These are phyloP conservation scores for Dasypus novemcinctus DNA, from an alignment of 2,113 vertebrate species.

Conservation along the genomic window DNA sequence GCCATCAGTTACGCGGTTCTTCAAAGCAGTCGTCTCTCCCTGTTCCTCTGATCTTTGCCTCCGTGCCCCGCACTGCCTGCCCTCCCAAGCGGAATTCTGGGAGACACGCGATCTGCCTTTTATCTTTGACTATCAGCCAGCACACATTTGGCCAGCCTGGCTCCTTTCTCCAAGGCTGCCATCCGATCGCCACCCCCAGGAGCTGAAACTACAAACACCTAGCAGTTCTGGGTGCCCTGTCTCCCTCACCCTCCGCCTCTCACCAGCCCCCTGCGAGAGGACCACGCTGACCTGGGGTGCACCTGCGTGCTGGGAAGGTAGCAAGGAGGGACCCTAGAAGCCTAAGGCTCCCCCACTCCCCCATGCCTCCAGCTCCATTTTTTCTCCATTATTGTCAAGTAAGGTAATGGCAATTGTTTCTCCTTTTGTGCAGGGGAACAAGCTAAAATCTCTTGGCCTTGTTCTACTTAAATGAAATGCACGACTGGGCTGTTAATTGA, in stretches of 20 bases:
- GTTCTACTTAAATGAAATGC: background rate
- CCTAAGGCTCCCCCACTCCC: no score
- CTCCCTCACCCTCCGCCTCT: background rate
- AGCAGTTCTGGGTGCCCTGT: background rate
- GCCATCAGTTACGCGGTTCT: background rate
- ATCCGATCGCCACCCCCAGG: background rate
- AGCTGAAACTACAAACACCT: background rate
- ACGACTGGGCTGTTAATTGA: rapidly evolving
- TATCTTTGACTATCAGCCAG: background rate
- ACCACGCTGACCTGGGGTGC: background rate
- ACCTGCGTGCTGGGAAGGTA: background rate
- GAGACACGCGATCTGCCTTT: background rate
- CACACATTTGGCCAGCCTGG: background rate
- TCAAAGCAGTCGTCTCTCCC: background rate
- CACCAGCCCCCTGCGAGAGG: background rate
- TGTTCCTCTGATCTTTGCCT: background rate
- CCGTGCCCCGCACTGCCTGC: background rate
- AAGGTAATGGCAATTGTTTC: background rate
- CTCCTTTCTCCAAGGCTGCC: background rate
- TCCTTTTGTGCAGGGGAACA: background rate
- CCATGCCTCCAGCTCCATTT: no score
- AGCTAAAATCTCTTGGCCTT: background rate
- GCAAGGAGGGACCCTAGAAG: background rate
- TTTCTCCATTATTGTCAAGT: background rate
- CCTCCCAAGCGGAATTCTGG: background rate